Conservation (phyloP, 1,140 invertebrate species). For the Calephelis virginiensis region DNA sequence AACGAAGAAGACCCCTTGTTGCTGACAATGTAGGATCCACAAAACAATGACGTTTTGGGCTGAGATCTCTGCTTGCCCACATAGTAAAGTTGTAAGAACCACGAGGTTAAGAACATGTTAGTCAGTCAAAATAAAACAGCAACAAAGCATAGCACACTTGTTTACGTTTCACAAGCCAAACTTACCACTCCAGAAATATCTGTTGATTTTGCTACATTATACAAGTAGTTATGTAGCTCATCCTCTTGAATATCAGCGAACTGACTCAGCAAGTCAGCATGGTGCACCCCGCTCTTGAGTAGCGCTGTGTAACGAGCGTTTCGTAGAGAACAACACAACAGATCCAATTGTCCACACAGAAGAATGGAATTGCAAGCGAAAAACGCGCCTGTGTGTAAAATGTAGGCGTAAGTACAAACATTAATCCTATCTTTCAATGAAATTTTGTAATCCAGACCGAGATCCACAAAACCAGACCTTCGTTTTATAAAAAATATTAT, state of each 20-base stretch:
- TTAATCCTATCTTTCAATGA: too few relatives aligned
- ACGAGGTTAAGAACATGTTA: background rate
- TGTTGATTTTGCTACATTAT: slow-evolving; percentile 36
- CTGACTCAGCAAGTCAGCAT: slow-evolving; percentile 28
- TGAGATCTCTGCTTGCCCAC: too few relatives aligned
- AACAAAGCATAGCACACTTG: background rate
- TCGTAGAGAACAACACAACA: slow-evolving; percentile 55
- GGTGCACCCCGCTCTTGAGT: slow-evolving; percentile 38
- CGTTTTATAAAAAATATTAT: too few relatives aligned
- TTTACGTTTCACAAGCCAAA: background rate
- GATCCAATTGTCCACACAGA: slow-evolving; percentile 61
- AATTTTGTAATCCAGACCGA: too few relatives aligned
- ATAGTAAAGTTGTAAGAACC: too few relatives aligned
- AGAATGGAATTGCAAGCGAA: slow-evolving; percentile 58
- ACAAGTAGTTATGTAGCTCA: slow-evolving; percentile 51
- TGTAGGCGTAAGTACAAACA: background rate
- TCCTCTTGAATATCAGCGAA: slow-evolving; percentile 37
- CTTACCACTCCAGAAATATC: background rate
- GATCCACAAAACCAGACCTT: too few relatives aligned
- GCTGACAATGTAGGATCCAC: too few relatives aligned
- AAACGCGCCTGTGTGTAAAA: slow-evolving; percentile 48
- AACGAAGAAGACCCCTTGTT: too few relatives aligned
- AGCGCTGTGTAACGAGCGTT: slow-evolving; percentile 57
- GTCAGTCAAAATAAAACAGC: background rate
- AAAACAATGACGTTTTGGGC: too few relatives aligned